phyloP scores from a whole-genome alignment of 2,113 vertebrate species.

The Hiodon alosoides region DNA sequence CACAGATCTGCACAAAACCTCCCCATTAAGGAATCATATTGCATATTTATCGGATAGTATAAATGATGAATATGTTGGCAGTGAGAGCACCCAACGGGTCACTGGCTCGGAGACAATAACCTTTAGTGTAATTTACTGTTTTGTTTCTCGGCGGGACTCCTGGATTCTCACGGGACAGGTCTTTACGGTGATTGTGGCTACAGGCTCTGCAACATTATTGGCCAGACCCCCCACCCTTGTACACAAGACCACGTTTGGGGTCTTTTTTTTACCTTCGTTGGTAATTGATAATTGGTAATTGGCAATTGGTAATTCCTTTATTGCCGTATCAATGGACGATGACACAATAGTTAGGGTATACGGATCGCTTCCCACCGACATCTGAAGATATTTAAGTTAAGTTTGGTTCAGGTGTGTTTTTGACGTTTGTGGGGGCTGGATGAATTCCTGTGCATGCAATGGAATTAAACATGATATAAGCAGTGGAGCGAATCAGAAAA shows the following conservation, averaged over 20 bases:
- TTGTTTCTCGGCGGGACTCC: constrained; percentile 7
- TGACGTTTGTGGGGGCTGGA: too few relatives aligned
- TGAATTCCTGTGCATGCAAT: too few relatives aligned
- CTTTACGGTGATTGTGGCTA: background rate
- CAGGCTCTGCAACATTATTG: too few relatives aligned
- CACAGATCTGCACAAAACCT: constrained; percentile 11
- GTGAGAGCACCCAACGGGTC: constrained; percentile 57
- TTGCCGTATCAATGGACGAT: too few relatives aligned
- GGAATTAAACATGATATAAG: too few relatives aligned
- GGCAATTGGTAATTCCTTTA: constrained; percentile 29
- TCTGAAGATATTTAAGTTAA: too few relatives aligned
- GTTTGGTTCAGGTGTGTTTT: constrained; percentile 64
- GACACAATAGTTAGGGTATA: too few relatives aligned
- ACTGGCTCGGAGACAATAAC: constrained; percentile 62
- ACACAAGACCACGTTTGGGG: too few relatives aligned
- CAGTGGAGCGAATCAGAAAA: too few relatives aligned
- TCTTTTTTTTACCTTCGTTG: constrained; percentile 46
- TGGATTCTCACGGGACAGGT: constrained; percentile 46
- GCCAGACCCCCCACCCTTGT: constrained; percentile 36
- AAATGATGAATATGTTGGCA: constrained; percentile 52
- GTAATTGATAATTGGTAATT: constrained; percentile 69
- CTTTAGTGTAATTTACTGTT: constrained; percentile 61
- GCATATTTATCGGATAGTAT: constrained; percentile 46
- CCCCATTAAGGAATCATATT: constrained; percentile 23
- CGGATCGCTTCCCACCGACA: too few relatives aligned